A percentile compares a stretch with the other conserved stretches of the same genome.
phyloP scores from a whole-genome alignment of 2,113 vertebrate genomes.

The Xiphias gladius region DNA sequence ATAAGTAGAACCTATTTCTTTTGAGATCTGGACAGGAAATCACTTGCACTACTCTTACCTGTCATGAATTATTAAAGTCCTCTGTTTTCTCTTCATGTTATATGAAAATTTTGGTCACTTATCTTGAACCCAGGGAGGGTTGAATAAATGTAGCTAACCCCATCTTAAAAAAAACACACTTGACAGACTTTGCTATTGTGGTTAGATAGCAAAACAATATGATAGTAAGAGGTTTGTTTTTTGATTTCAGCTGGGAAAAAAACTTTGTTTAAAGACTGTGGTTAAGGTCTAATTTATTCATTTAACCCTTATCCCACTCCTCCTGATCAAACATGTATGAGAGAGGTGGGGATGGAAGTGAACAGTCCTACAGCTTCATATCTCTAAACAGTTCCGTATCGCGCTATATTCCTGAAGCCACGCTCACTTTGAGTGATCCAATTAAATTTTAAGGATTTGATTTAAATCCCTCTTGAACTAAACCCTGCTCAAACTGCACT shows the following conservation, averaged over 20 bases:
- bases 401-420: background rate
- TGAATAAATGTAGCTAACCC: background rate
- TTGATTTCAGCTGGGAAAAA: no score
- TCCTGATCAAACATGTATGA: background rate
- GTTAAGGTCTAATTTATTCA: background rate
- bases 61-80: background rate
- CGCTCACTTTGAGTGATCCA: background rate
- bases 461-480: background rate
- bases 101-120: background rate
- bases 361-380: background rate
- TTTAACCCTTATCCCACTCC: background rate
- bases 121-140: background rate
- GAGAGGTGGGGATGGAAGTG: background rate
- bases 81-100: no score
- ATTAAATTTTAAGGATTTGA: background rate
- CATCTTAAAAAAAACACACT: background rate
- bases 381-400: background rate
- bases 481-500: background rate
- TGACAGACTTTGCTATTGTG: background rate
- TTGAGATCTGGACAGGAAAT: conserved; percentile 8
- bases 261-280: background rate
- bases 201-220: background rate
- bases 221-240: background rate
- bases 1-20: background rate
- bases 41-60: background rate